These are phyloP conservation scores for Siphamia tubifer DNA, from an alignment of 2,113 vertebrate species.

Conservation along the genomic window DNA sequence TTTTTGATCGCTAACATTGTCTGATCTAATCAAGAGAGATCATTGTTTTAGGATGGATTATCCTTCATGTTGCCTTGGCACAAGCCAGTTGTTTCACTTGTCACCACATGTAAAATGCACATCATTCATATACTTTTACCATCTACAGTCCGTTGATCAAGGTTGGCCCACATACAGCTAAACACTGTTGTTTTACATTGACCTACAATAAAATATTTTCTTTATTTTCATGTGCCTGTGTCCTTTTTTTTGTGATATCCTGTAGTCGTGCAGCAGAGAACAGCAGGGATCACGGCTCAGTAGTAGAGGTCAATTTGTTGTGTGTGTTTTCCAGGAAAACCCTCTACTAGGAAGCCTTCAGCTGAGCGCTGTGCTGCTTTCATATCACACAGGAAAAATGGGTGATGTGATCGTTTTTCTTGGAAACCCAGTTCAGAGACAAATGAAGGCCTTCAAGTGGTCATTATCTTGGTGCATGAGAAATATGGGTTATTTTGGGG, in stretches of 20 bases:
- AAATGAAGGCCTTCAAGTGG: conserved; percentile 31
- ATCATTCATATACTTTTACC: conserved; percentile 17
- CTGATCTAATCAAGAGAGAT: not conserved
- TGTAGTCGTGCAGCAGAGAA: conserved; percentile 2
- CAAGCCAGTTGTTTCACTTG: not conserved
- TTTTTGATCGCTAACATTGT: not conserved
- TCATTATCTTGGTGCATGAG: conserved; percentile 26
- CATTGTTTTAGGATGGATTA: conserved; percentile 20
- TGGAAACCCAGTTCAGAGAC: conserved; percentile 28
- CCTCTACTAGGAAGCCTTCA: conserved; percentile 63
- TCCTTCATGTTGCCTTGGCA: not conserved
- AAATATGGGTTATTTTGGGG: not conserved
- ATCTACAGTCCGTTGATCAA: conserved; percentile 12
- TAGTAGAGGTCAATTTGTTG: conserved; percentile 52
- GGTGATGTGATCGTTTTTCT: conserved; percentile 33
- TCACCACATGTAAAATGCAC: conserved; percentile 2
- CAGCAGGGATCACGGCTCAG: conserved; percentile 43
- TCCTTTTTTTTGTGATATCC: not conserved
- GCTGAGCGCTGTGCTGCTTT: conserved; percentile 50
- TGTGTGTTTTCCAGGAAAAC: conserved; percentile 69
- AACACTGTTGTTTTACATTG: conserved; percentile 46
- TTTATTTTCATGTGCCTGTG: conserved; percentile 14
- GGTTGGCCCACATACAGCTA: conserved; percentile 2
- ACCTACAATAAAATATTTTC: conserved; percentile 62
- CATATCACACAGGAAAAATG: conserved; percentile 15